Base-by-base conservation (phyloP, 2,888 invertebrate species). In the Coelinius sp. region DNA sequence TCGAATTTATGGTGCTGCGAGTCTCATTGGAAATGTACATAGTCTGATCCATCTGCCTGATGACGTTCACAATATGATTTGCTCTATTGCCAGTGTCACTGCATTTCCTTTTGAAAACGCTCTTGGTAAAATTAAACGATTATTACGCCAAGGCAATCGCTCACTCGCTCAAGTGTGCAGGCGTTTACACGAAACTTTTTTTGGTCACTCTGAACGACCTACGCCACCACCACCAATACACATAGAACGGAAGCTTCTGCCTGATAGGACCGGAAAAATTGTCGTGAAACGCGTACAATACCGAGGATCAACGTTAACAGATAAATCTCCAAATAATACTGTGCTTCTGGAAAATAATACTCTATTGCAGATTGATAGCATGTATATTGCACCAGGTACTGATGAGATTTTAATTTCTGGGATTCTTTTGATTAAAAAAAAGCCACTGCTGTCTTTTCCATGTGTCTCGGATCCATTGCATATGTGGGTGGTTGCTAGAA, bases 141-240 rank as follows among this genome's bases (percentile, higher is more conserved):
- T 63, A 22, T 17, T 73, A 6, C 69, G 73, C n/a, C 69, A 14
- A 27, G 75, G 68, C 27, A 69, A 71, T 38, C 25, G 59, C 3
- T 69, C 70, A 17, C n/a, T 75, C 10, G 49, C 75, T 10, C 75
- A 73, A 67, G 20, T 75, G 10, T 75, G 71, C 56, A 62, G 67
- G 1, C 41, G 71, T 20, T 27, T 73, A 31, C 7, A 31, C 7
- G 31, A 31, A 31, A 31, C 7, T 31, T 31, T 7, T n/a, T 3
- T 4, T 25, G n/a, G 25, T 53, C 24, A 27, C 24, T n/a, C 17
- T 25, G 31, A 17, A 22, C 64, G 65, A 70, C 8, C 41, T 0
- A 44, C 25, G 6, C 25, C 53, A 25, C 53, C 70, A 41, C 20
- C 53, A 17, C 5, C 3, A 10, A 27, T 66, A 10, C 17, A 25